A percentile compares a stretch with the other conserved stretches of the same genome.
Conservation (phyloP, 23 tunicate species). For the Trididemnum miniatum region DNA sequence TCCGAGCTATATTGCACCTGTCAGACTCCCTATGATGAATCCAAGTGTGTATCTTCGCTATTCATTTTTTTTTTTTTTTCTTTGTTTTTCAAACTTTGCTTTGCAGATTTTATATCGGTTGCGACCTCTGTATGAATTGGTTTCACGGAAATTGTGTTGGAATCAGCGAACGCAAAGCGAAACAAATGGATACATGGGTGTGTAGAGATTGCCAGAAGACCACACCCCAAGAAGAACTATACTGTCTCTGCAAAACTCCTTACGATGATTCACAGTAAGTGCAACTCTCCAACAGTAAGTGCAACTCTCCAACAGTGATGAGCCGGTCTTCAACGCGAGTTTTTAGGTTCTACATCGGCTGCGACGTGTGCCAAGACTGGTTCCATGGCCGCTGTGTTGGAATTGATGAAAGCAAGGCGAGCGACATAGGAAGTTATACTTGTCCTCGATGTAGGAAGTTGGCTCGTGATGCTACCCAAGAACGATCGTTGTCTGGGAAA, state of each 20-base stretch:
- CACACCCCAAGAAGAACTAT: constrained; percentile 81
- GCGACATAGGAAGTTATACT: constrained; percentile 69
- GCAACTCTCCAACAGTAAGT: neutral
- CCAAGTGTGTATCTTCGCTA: constrained; percentile 56
- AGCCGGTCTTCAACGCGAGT: neutral
- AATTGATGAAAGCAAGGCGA: constrained; percentile 56
- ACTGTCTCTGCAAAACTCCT: constrained; percentile 91
- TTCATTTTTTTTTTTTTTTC: no score
- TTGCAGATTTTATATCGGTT: constrained; percentile 86
- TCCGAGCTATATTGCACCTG: constrained; percentile 75
- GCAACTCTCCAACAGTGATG: neutral
- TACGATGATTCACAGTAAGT: constrained; percentile 91
- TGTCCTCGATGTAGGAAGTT: constrained; percentile 80
- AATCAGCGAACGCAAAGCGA: constrained; percentile 71
- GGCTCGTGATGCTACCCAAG: constrained; percentile 51
- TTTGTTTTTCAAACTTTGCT: neutral
- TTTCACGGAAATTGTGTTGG: constrained; percentile 88
- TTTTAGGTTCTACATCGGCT: constrained; percentile 89
- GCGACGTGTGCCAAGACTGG: constrained; percentile 98
- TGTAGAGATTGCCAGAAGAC: constrained; percentile 74
- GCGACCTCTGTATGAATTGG: constrained; percentile 93
- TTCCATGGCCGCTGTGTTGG: constrained; percentile 87
- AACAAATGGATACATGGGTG: constrained; percentile 82
- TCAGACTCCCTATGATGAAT: constrained; percentile 78
- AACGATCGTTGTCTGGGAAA: constrained; percentile 21